Conservation (phyloP, 2,113 vertebrate species). For the Cariama cristata region DNA sequence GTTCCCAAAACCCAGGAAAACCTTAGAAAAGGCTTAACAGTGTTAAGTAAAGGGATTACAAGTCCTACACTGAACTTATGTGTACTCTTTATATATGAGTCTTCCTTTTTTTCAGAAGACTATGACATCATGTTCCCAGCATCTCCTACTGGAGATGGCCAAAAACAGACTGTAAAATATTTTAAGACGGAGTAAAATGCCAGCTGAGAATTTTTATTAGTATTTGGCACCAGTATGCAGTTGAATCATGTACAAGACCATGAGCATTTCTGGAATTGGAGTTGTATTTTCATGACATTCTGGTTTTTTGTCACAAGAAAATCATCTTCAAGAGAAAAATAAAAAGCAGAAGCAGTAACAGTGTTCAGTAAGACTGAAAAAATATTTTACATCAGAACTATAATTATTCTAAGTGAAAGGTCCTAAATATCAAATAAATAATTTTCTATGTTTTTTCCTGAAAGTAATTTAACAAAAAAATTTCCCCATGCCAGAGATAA, state of each 20-base stretch:
- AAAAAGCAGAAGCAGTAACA: not conserved
- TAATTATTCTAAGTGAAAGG: not conserved
- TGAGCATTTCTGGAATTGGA: not conserved
- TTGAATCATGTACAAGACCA: not conserved
- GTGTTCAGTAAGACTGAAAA: not conserved
- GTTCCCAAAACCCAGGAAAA: not conserved
- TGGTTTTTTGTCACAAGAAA: not conserved
- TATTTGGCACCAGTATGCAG: not conserved
- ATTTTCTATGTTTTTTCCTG: not conserved
- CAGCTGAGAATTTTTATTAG: slow-evolving; percentile 63
- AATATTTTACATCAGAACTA: not conserved
- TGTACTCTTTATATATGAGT: not conserved
- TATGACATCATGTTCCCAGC: slow-evolving; percentile 50
- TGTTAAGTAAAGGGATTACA: not conserved
- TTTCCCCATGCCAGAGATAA: not conserved
- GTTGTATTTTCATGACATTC: not conserved
- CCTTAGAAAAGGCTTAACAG: slow-evolving; percentile 19
- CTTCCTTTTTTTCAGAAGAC: not conserved
- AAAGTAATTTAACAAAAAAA: not conserved
- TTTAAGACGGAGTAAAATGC: slow-evolving; percentile 45
- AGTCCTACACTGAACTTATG: not conserved
- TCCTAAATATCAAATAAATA: not conserved
- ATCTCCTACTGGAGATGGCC: slow-evolving; percentile 10
- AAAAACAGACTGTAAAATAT: slow-evolving; percentile 45
- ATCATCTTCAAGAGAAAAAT: not conserved